Base-by-base conservation (phyloP, 1,140 invertebrate species). In the honey bee (Apis mellifera) region DNA sequence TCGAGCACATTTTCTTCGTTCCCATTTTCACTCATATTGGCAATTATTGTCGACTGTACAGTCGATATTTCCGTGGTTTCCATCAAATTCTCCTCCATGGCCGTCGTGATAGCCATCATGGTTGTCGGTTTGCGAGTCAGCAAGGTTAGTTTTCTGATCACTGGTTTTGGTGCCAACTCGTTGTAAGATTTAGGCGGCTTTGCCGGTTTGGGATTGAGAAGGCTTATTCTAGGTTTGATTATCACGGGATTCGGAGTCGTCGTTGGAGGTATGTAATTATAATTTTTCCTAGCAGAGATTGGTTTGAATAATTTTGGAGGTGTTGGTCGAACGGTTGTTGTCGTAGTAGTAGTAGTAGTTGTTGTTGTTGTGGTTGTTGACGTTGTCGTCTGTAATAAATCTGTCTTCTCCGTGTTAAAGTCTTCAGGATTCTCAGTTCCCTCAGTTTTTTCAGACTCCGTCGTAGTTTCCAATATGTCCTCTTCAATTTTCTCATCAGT, bases 211-310 rank as follows among this genome's bases (percentile, higher is more conserved):
- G 92, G 92, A 82, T 94, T 92, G 0, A 79, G 50, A 0, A 93
- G 72, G 2, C 90, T 74, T 9, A 91, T 8, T 50, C 93, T 87
- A 0, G 91, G 87, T 85, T 93, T 93, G 21, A 94, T 94, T 9
- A 91, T 70, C 0, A 94, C 93, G 5, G 93, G 87, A 74, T 90
- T 87, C n/a, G 93, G 90, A 0, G 93, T 93, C 4, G 93, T 93
- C 23, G 93, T 89, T 12, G 91, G 91, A 17, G 93, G 91, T 48
- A 86, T 90, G 60, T 92, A 94, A 50, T 89, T 88, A 66, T 94
- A 94, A 86, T 84, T 93, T 80, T 92, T 94, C 68, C 92, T 86
- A 0, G 89, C 84, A 0, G 91, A 84, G 23, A 90, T 88, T 1
- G 93, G 90, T 74, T 93, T 94, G 70, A 92, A 93, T 11, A 94